Conservation (phyloP, 23 tunicate species). For the Trididemnum miniatum region DNA sequence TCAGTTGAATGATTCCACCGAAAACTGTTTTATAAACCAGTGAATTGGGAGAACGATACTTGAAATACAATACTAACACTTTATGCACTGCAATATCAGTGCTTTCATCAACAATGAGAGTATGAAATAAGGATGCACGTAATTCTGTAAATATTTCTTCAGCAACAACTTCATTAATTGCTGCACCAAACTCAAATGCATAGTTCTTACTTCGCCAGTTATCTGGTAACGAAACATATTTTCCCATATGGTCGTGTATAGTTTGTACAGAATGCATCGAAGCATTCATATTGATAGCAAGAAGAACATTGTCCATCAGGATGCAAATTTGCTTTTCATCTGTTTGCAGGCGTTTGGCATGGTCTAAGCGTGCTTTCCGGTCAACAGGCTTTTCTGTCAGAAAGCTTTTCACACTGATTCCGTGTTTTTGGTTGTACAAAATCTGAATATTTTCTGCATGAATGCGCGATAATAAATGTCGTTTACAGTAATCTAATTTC, state of each 20-base stretch:
- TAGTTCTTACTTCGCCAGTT: slow-evolving; percentile 6
- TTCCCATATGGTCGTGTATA: too few relatives aligned
- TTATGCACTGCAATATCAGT: too few relatives aligned
- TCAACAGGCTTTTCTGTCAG: too few relatives aligned
- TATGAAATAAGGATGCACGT: background rate
- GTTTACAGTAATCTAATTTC: slow-evolving; percentile 14
- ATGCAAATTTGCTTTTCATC: slow-evolving; percentile 1
- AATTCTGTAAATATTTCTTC: slow-evolving; percentile 10
- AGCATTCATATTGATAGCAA: too few relatives aligned
- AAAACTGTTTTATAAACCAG: slow-evolving; percentile 11
- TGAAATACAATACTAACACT: background rate
- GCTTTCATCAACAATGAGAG: background rate
- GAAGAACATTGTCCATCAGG: slow-evolving; percentile 12
- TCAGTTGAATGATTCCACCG: too few relatives aligned
- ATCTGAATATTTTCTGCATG: slow-evolving; percentile 5
- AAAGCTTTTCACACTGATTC: too few relatives aligned
- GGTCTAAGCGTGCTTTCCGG: too few relatives aligned
- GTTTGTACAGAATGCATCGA: too few relatives aligned
- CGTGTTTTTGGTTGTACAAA: too few relatives aligned
- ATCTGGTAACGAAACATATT: background rate
- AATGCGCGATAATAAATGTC: background rate
- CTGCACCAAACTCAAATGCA: slow-evolving; percentile 15
- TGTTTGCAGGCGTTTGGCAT: slow-evolving; percentile 21
- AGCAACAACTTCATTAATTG: slow-evolving; percentile 12
- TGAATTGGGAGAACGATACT: slow-evolving; percentile 10